Evolutionary conservation across 2,797 vertebrate species (phyloP).

Genomic region (Ctenopoma multispine): DNA sequence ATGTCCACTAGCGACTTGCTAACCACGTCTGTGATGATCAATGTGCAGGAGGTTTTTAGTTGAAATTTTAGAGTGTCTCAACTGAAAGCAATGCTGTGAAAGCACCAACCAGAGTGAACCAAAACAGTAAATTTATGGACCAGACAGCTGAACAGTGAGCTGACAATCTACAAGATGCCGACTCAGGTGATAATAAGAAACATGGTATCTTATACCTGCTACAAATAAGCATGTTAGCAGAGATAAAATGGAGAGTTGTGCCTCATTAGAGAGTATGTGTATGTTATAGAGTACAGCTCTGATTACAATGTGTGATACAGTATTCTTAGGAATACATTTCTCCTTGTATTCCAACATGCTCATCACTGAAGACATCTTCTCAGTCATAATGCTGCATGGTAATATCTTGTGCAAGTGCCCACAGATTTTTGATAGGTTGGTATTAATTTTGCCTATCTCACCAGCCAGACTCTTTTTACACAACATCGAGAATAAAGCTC

Average conservation of each 20-base stretch:
- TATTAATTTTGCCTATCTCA: conserved; percentile 20
- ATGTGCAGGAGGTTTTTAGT: too few relatives aligned
- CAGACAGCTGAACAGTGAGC: too few relatives aligned
- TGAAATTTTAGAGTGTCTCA: too few relatives aligned
- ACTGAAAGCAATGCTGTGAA: too few relatives aligned
- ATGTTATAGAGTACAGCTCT: too few relatives aligned
- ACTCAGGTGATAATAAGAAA: neutral
- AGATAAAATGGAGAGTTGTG: too few relatives aligned
- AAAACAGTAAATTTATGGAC: too few relatives aligned
- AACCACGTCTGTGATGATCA: too few relatives aligned
- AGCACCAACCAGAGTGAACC: too few relatives aligned
- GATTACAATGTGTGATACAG: neutral
- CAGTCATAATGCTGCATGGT: neutral
- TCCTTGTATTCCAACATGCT: neutral
- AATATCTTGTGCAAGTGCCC: neutral
- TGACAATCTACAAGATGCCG: too few relatives aligned
- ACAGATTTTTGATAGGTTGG: conserved; percentile 8
- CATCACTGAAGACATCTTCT: neutral
- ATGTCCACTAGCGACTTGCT: too few relatives aligned
- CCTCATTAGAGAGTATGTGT: neutral
- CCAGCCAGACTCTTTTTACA: neutral
- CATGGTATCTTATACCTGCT: neutral
- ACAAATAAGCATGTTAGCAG: neutral
- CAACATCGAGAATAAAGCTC: conserved; percentile 35
- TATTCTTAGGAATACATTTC: neutral